Evolutionary conservation across 2,888 invertebrate species (phyloP).

Genomic region (Drosophila sordidula): DNA sequence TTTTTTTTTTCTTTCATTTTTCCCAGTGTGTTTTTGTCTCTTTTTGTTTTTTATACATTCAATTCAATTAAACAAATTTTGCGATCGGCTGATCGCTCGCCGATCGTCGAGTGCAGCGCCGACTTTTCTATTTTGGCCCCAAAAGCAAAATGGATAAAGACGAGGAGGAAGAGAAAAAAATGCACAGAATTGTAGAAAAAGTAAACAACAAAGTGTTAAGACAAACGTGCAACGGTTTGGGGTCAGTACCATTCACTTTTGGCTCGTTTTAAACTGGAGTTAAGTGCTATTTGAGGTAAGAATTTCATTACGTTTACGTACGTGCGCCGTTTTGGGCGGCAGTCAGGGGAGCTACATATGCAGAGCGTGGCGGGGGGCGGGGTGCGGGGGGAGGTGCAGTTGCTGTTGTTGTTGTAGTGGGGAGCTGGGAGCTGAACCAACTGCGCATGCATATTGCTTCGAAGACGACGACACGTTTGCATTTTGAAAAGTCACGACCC

Average conservation of each 20-base stretch:
- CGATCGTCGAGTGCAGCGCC: slow-evolving; percentile 55
- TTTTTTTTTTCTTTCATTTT: slow-evolving; percentile 8
- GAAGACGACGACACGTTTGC: slow-evolving; percentile 73
- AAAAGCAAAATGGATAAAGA: slow-evolving; percentile 40
- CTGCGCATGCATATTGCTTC: slow-evolving; percentile 66
- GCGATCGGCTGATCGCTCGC: slow-evolving; percentile 59
- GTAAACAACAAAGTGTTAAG: slow-evolving; percentile 78
- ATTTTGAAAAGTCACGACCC: slow-evolving; percentile 80
- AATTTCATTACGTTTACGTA: slow-evolving; percentile 79
- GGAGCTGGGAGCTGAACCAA: slow-evolving; percentile 56
- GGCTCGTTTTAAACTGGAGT: slow-evolving; percentile 80
- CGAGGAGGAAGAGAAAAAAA: slow-evolving; percentile 19
- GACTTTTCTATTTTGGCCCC: slow-evolving; percentile 77
- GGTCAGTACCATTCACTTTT: slow-evolving; percentile 79
- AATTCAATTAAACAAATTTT: slow-evolving; percentile 77
- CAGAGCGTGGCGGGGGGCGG: slow-evolving; percentile 3
- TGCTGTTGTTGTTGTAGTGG: slow-evolving; percentile 19
- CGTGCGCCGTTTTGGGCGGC: slow-evolving; percentile 66
- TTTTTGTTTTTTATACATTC: slow-evolving; percentile 63
- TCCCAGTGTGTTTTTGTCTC: not conserved
- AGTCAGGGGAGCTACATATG: slow-evolving; percentile 16
- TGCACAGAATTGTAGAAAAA: slow-evolving; percentile 70
- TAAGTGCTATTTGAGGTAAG: slow-evolving; percentile 81
- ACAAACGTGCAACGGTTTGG: slow-evolving; percentile 78
- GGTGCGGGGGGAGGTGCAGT: slow-evolving; percentile 1